Evolutionary conservation across 2,888 invertebrate genomes (phyloP).

Genomic region (Cyaniris semiargus): DNA sequence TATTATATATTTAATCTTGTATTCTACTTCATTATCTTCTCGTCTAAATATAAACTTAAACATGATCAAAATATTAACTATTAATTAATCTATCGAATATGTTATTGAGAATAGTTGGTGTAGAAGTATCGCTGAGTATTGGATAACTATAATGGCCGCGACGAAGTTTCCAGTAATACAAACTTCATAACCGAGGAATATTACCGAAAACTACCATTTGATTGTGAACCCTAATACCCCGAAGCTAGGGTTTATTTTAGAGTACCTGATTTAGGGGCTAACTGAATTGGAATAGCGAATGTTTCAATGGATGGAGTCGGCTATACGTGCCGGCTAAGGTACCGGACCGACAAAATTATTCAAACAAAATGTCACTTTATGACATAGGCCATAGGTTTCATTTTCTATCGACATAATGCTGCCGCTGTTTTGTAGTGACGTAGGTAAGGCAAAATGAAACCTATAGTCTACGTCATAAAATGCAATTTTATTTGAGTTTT

Average conservation of each 20-base stretch:
- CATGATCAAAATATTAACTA: too few species aligned
- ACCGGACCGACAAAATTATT: too few species aligned
- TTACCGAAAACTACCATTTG: not conserved
- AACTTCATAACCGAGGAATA: slow-evolving; percentile 20
- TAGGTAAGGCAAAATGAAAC: too few species aligned
- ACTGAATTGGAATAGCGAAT: slow-evolving; percentile 26
- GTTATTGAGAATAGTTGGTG: slow-evolving; percentile 1
- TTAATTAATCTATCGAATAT: not conserved
- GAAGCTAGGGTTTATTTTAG: not conserved
- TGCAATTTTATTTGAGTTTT: too few species aligned
- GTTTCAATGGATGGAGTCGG: not conserved
- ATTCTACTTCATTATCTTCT: too few species aligned
- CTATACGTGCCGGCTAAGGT: not conserved
- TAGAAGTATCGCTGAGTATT: slow-evolving; percentile 1
- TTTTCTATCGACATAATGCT: too few species aligned
- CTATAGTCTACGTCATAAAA: too few species aligned
- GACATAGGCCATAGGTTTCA: too few species aligned
- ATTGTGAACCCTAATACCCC: not conserved
- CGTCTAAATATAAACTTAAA: too few species aligned
- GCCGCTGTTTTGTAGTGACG: too few species aligned
- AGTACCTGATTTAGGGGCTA: not conserved
- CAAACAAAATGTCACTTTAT: too few species aligned
- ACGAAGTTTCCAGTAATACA: slow-evolving; percentile 5
- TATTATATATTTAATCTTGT: too few species aligned
- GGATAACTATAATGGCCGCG: not conserved